These are phyloP conservation scores for Seira ritae DNA, from an alignment of 2,888 invertebrate species.

Conservation along the genomic window DNA sequence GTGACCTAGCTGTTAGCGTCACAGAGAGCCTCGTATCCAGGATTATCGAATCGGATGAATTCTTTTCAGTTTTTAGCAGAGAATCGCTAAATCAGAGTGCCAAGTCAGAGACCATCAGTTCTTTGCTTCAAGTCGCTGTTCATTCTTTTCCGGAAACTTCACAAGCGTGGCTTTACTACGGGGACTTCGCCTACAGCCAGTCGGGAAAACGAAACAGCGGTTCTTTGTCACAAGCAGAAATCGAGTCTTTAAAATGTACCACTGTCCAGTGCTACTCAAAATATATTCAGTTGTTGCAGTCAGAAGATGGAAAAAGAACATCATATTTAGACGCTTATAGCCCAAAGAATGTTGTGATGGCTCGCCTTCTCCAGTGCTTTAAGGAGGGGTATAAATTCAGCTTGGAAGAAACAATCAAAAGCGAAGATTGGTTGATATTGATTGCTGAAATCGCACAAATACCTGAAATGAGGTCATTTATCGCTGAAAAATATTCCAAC, in stretches of 20 bases:
- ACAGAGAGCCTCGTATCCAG: constrained; percentile 28
- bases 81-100: constrained; percentile 39
- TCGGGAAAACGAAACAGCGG: not conserved
- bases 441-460: constrained; percentile 67
- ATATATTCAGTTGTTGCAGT: constrained; percentile 44
- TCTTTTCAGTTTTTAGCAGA: constrained; percentile 29
- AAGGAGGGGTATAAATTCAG: constrained; percentile 61
- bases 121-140: constrained; percentile 41
- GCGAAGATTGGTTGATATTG: constrained; percentile 62
- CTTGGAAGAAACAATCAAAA: constrained; percentile 50
- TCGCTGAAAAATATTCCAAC: constrained; percentile 65
- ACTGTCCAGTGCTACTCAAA: constrained; percentile 64
- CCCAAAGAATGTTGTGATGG: constrained; percentile 47
- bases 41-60: constrained; percentile 41
- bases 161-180: constrained; percentile 41
- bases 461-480: constrained; percentile 56
- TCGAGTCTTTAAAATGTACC: constrained; percentile 35
- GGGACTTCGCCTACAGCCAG: constrained; percentile 39
- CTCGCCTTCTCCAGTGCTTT: constrained; percentile 57
- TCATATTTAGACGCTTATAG: not conserved
- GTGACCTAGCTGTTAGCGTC: constrained; percentile 31
- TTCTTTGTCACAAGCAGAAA: not conserved
- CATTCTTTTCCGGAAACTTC: constrained; percentile 48
- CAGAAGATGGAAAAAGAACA: not conserved
- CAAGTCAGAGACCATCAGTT: constrained; percentile 31